Percentiles rank a stretch among this genome's conserved stretches.
These are phyloP conservation scores for Dendrocincla fuliginosa DNA, from an alignment of 2,797 vertebrate genomes.

Conservation along the genomic window DNA sequence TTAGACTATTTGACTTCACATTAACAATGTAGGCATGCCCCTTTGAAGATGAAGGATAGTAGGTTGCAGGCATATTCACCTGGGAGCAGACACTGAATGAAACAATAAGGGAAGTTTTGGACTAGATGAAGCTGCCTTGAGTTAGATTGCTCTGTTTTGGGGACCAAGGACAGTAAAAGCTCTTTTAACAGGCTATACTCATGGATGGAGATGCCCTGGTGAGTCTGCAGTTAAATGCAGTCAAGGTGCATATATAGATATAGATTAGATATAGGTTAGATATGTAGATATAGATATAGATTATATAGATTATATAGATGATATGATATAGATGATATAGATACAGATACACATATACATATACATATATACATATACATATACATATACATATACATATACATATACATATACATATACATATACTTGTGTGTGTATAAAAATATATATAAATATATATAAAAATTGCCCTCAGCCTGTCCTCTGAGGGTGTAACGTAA, in stretches of 20 bases:
- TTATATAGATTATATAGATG: no score
- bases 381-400: no score
- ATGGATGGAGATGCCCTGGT: background rate
- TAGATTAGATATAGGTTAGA: no score
- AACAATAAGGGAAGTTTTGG: background rate
- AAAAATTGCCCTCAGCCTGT: background rate
- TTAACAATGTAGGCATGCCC: accelerated
- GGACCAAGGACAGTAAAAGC: background rate
- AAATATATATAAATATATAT: no score
- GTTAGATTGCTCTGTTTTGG: background rate
- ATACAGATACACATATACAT: no score
- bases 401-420: no score
- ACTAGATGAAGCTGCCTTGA: background rate
- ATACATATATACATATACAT: no score
- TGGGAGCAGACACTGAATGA: background rate
- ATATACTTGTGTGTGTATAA: no score
- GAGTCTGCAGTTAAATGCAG: background rate
- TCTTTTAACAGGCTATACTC: background rate
- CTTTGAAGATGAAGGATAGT: background rate
- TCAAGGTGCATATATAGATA: background rate
- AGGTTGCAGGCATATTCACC: background rate
- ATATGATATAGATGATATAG: no score
- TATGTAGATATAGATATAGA: no score
- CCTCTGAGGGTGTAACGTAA: background rate
- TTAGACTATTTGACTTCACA: background rate